Evolutionary conservation across 2,797 vertebrate species (phyloP).

Genomic region (Momotus momota): DNA sequence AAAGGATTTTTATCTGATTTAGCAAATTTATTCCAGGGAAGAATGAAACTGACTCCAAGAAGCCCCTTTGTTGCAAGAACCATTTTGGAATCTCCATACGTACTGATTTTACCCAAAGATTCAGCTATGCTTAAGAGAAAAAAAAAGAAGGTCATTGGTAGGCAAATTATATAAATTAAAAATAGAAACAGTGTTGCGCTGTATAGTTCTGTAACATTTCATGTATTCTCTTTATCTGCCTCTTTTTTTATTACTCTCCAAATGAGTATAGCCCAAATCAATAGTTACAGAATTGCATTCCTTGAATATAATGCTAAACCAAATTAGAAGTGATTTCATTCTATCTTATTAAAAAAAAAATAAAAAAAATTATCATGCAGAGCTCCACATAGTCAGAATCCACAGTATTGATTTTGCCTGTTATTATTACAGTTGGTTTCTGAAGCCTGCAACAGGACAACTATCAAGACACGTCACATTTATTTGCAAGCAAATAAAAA

Average conservation of each 20-base stretch:
- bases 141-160: conserved; percentile 62
- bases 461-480: conserved; percentile 81
- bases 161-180: conserved; percentile 77
- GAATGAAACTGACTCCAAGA: conserved; percentile 62
- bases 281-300: conserved; percentile 95
- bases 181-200: conserved; percentile 73
- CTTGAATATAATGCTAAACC: conserved; percentile 91
- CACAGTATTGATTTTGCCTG: conserved; percentile 87
- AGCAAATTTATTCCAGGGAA: conserved; percentile 71
- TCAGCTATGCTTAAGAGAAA: conserved; percentile 50
- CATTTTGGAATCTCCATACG: conserved; percentile 56
- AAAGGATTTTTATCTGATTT: conserved; percentile 67
- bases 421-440: conserved; percentile 85
- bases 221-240: conserved; percentile 88
- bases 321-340: conserved; percentile 92
- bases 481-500: conserved; percentile 83
- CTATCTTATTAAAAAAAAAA: conserved; percentile 78
- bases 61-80: conserved; percentile 73
- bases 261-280: conserved; percentile 85
- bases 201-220: conserved; percentile 81
- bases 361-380: conserved; percentile 68
- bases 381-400: conserved; percentile 81
- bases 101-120: conserved; percentile 63
- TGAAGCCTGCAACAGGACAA: conserved; percentile 76
- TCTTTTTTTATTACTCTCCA: conserved; percentile 91